phyloP scores from a whole-genome alignment of 92 coral and sea anemone species.

The Epizoanthus fatuus region DNA sequence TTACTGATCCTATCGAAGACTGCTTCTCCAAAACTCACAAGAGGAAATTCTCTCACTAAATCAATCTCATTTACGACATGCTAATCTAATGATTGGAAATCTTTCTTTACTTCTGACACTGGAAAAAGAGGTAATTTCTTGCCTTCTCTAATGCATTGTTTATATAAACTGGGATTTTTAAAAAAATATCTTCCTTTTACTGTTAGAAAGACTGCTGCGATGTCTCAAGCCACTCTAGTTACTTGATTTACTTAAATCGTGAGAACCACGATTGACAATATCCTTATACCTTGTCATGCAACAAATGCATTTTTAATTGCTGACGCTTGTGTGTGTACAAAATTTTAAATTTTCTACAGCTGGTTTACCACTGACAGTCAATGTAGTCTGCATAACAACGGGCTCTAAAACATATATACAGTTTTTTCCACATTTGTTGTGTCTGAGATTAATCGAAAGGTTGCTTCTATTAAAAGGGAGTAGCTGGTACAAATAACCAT shows the following conservation, averaged over 20 bases:
- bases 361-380: too few relatives aligned
- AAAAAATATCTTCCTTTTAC: too few relatives aligned
- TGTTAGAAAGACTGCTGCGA: too few relatives aligned
- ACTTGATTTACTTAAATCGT: not conserved
- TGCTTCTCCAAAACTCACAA: not conserved
- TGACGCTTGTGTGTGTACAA: not conserved
- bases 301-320: not conserved
- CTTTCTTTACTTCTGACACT: conserved; percentile 1
- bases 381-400: too few relatives aligned
- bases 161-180: not conserved
- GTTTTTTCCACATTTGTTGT: too few relatives aligned
- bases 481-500: too few relatives aligned
- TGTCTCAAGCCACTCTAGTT: not conserved
- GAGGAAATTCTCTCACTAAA: not conserved
- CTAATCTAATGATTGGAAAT: conserved; percentile 8
- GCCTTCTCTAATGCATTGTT: conserved; percentile 1
- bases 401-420: too few relatives aligned
- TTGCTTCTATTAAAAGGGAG: too few relatives aligned
- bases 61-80: not conserved
- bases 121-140: conserved; percentile 5
- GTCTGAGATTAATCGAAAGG: too few relatives aligned
- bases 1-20: not conserved
- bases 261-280: not conserved
- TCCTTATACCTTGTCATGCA: not conserved
- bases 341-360: too few relatives aligned